A percentile compares a stretch with the other conserved stretches of the same genome.
Evolutionary conservation across 2,888 invertebrate genomes (phyloP).

Genomic region (Megastigmus dorsalis): DNA sequence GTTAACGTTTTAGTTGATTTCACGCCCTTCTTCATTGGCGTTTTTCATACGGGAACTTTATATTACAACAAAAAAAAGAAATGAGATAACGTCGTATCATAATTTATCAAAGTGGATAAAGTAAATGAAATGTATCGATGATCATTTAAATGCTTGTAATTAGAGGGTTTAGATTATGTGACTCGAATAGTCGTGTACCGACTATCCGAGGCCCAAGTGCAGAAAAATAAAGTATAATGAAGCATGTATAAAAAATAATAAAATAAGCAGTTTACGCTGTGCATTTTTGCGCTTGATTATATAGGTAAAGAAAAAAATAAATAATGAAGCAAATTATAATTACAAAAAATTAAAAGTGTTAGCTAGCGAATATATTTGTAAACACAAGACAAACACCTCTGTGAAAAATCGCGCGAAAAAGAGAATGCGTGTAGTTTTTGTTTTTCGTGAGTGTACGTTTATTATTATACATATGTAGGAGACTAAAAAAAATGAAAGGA

Average conservation of each 20-base stretch:
- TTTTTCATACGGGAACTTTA: constrained; percentile 42
- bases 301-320: not conserved
- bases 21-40: constrained; percentile 29
- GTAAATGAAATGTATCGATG: constrained; percentile 4
- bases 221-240: constrained; percentile 21
- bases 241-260: too few species aligned
- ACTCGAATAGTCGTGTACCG: constrained; percentile 2
- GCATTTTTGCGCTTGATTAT: constrained; percentile 30
- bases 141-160: constrained; percentile 38
- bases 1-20: constrained; percentile 53
- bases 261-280: constrained; percentile 7
- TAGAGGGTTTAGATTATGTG: constrained; percentile 29
- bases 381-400: constrained; percentile 32
- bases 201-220: constrained; percentile 9
- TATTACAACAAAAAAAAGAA: constrained; percentile 42
- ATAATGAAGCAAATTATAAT: constrained; percentile 31
- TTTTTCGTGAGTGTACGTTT: constrained; percentile 54
- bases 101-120: constrained; percentile 29
- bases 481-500: constrained; percentile 1
- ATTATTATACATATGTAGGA: constrained; percentile 16
- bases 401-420: constrained; percentile 47
- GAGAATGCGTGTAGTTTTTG: constrained; percentile 55
- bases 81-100: constrained; percentile 20
- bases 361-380: constrained; percentile 49
- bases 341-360: constrained; percentile 36